A percentile compares a stretch with the other conserved stretches of the same genome.
phyloP scores from a whole-genome alignment of 2,797 vertebrate genomes.

The Enteromius thamalakanensis region DNA sequence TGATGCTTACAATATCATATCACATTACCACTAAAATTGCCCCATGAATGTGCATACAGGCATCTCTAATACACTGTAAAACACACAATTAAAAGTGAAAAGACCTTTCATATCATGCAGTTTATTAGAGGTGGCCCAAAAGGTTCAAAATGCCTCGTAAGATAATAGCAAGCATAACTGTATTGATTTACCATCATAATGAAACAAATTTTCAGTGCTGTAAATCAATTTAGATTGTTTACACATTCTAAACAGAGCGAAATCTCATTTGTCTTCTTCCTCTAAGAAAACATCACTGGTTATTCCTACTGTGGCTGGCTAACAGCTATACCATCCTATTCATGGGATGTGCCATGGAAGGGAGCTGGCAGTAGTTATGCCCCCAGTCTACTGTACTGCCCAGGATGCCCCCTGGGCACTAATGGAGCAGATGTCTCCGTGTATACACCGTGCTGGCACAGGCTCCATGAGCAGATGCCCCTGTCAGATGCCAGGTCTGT shows the following conservation, averaged over 20 bases:
- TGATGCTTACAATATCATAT: background rate
- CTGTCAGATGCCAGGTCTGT: slow-evolving; percentile 87
- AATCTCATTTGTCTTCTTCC: background rate
- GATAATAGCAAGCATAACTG: background rate
- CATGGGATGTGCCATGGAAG: slow-evolving; percentile 45
- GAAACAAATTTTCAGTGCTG: background rate
- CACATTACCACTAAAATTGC: too few species aligned
- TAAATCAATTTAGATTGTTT: slow-evolving; percentile 8
- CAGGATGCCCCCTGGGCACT: slow-evolving; percentile 62
- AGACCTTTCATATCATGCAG: background rate
- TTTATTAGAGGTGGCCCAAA: background rate
- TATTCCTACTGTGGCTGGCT: slow-evolving; percentile 19
- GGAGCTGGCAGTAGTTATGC: slow-evolving; percentile 54
- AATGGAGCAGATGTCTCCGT: slow-evolving; percentile 90
- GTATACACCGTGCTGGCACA: slow-evolving; percentile 92
- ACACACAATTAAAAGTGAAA: background rate
- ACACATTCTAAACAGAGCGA: slow-evolving; percentile 6
- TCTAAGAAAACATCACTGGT: slow-evolving; percentile 19
- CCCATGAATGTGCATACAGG: background rate
- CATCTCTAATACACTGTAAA: background rate
- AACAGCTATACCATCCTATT: slow-evolving; percentile 46
- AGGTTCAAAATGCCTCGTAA: background rate
- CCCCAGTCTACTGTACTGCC: slow-evolving; percentile 61
- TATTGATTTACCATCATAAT: background rate
- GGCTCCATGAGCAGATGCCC: slow-evolving; percentile 91